Evolutionary conservation across 2,797 vertebrate species (phyloP), one percentile per base, ranked within the genome.

Genomic region (Urophycis tenuis): DNA sequence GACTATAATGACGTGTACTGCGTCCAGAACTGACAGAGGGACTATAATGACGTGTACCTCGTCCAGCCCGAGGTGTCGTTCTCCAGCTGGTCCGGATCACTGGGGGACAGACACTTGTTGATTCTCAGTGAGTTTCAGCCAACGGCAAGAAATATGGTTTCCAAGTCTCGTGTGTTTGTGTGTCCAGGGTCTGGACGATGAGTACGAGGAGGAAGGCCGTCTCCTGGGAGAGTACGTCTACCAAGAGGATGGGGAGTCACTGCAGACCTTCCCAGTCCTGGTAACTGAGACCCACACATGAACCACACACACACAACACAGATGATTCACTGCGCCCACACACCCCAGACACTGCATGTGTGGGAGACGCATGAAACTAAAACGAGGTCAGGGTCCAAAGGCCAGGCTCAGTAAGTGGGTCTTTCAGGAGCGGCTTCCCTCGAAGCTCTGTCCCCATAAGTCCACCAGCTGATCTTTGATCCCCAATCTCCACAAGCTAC

Each of bases 161-260:
- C n/a, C n/a, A n/a, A n/a, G n/a, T n/a, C n/a, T n/a, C n/a, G 4
- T 5, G 5, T 49, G 19, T 75, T 3, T 72, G 74, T 31, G 3
- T 75, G 4, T 77, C 2, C 5, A 99, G 97, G 97, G 97, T 75
- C 88, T 99, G 33, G 95, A 97, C 72, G 93, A 95, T 60, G 97
- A 99, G 77, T 93, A 97, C 86, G 95, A 99, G 85, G 95, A 97
- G 71, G 94, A 95, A 34, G 97, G 96, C 7, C 92, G 87, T 39
- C 91, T 96, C 75, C 92, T 99, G 78, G 96, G 96, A 2, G 90
- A 90, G 25, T 97, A 97, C 75, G 88, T 41, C 0, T 99, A 97
- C n/a, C 88, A 97, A 76, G 93, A 98, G 2, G 94, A 92, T 2
- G 96, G 96, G 72, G 96, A 96, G 2, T 91, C 96, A 0, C 90